phyloP scores from a whole-genome alignment of 2,888 invertebrate species.

The Chrysina gloriosa region DNA sequence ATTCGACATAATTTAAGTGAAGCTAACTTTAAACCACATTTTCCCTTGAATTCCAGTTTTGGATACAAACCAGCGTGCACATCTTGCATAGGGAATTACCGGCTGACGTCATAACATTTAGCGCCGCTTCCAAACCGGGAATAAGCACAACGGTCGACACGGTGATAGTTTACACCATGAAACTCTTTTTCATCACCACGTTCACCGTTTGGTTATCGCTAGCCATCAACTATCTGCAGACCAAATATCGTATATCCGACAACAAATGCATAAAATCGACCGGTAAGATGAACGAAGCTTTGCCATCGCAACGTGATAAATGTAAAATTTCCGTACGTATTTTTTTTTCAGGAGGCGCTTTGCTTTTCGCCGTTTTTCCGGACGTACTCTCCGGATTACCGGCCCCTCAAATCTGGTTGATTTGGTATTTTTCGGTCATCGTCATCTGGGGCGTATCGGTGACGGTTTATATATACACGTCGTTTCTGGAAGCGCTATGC shows the following conservation, averaged over 20 bases:
- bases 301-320: not conserved
- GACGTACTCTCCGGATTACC: constrained; percentile 29
- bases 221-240: constrained; percentile 2
- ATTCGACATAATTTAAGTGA: too few relatives aligned
- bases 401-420: constrained; percentile 38
- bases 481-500: constrained; percentile 35
- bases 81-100: constrained; percentile 39
- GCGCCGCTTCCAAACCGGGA: constrained; percentile 36
- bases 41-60: constrained; percentile 21
- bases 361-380: constrained; percentile 39
- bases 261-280: not conserved
- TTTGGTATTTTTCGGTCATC: constrained; percentile 39
- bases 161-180: constrained; percentile 30
- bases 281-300: not conserved
- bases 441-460: constrained; percentile 31
- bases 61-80: constrained; percentile 36
- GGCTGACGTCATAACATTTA: constrained; percentile 38
- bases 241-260: constrained; percentile 14
- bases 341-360: constrained; percentile 26
- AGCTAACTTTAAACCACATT: too few relatives aligned
- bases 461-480: constrained; percentile 19
- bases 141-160: constrained; percentile 35
- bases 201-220: constrained; percentile 38
- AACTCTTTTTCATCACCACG: constrained; percentile 28
- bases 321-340: not conserved